Evolutionary conservation across 2,797 vertebrate genomes (phyloP).

Genomic region (Neomorphus geoffroyi): DNA sequence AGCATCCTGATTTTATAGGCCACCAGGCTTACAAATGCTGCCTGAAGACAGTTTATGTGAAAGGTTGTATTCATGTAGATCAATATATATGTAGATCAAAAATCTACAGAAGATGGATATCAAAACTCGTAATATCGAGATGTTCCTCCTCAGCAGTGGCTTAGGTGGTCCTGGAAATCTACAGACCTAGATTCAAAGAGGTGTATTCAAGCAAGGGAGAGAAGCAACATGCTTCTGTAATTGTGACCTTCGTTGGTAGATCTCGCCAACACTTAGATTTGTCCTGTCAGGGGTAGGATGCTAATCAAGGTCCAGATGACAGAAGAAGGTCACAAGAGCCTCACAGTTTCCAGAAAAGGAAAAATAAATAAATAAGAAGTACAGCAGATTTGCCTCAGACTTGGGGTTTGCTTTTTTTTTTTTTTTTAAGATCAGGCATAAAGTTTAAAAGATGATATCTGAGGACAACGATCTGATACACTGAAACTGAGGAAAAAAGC

Average conservation of each 20-base stretch:
- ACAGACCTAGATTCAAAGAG: neutral
- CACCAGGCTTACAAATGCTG: neutral
- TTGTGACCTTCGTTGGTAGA: neutral
- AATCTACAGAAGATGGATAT: neutral
- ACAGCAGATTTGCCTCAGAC: neutral
- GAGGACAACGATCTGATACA: neutral
- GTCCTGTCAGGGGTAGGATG: neutral
- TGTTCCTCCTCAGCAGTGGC: neutral
- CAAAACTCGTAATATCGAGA: neutral
- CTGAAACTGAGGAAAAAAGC: conserved; percentile 5
- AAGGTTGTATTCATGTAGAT: neutral
- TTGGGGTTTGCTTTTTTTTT: too few relatives aligned
- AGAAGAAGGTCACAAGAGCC: neutral
- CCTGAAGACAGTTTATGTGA: neutral
- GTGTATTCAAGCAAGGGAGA: neutral
- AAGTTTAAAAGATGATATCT: neutral
- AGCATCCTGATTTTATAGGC: neutral
- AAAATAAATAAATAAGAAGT: neutral
- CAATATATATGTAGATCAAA: neutral
- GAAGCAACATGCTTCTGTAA: neutral
- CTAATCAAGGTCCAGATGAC: neutral
- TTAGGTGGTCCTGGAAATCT: neutral
- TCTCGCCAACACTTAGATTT: neutral
- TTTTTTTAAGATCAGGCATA: neutral
- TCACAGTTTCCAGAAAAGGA: conserved; percentile 11